phyloP scores from a whole-genome alignment of 53 echinoderm and acorn worm species.

The Astropecten irregularis region DNA sequence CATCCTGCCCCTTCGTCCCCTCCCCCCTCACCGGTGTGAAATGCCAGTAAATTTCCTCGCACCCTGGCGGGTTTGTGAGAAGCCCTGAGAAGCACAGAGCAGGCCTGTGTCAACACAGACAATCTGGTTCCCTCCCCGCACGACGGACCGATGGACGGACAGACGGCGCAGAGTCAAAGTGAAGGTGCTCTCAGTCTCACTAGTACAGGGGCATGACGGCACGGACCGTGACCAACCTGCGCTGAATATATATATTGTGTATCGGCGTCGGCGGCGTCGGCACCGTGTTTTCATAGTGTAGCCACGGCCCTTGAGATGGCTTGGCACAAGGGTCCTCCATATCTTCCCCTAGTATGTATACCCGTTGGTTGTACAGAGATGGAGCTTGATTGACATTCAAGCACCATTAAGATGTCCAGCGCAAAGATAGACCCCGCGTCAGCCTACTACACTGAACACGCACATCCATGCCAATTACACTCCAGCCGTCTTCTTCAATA shows the following conservation, averaged over 20 bases:
- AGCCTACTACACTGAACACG: constrained; percentile 26
- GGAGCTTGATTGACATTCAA: constrained; percentile 59
- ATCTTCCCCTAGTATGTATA: constrained; percentile 52
- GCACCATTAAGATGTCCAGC: constrained; percentile 40
- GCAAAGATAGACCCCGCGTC: constrained; percentile 51
- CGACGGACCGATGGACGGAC: too few species aligned
- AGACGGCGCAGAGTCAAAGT: not conserved
- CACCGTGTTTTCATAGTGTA: constrained; percentile 51
- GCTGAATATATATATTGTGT: constrained; percentile 1
- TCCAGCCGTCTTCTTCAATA: constrained; percentile 20
- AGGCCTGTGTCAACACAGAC: constrained; percentile 23
- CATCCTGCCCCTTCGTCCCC: too few species aligned
- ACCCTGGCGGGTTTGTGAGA: too few species aligned
- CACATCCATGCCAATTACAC: constrained; percentile 58
- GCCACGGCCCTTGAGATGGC: constrained; percentile 55
- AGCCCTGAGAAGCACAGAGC: too few species aligned
- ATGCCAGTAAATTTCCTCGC: constrained; percentile 1
- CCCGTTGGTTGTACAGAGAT: constrained; percentile 52
- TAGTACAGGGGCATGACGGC: not conserved
- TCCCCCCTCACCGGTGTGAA: not conserved
- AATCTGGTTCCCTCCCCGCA: too few species aligned
- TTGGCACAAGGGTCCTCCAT: constrained; percentile 50
- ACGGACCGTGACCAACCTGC: constrained; percentile 16
- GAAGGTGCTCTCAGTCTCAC: not conserved
- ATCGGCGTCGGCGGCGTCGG: constrained; percentile 25